Percentiles rank a stretch among this genome's conserved stretches.
phyloP scores from a whole-genome alignment of 64 coral and sea anemone species.

The Stichodactyla helianthus region DNA sequence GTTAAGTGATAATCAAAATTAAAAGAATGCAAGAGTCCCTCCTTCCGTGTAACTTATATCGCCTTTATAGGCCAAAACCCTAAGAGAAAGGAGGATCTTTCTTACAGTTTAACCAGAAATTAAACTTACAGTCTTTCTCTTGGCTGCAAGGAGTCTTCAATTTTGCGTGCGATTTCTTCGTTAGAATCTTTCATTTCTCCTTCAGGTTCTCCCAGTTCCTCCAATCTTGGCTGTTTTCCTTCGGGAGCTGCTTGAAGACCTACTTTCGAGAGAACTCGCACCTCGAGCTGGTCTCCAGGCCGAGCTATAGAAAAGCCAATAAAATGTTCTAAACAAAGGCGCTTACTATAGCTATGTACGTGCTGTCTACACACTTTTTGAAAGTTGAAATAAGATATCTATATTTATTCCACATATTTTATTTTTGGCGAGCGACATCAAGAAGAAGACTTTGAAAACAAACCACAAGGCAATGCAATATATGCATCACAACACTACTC shows the following conservation, averaged over 20 bases:
- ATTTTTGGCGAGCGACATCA: too few relatives aligned
- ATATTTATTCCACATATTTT: too few relatives aligned
- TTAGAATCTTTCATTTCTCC: constrained; percentile 79
- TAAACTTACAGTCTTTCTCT: constrained; percentile 10
- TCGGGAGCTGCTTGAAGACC: constrained; percentile 47
- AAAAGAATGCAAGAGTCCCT: too few relatives aligned
- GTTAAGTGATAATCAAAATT: too few relatives aligned
- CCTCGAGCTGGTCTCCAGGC: constrained; percentile 7
- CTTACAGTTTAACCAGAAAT: too few relatives aligned
- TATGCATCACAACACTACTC: not conserved
- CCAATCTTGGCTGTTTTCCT: constrained; percentile 38
- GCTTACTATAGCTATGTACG: not conserved
- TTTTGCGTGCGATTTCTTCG: constrained; percentile 69
- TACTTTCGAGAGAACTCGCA: constrained; percentile 12
- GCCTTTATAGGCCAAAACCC: not conserved
- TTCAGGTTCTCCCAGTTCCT: constrained; percentile 48
- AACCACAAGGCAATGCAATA: too few relatives aligned
- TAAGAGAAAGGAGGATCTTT: not conserved
- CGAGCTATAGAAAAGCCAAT: not conserved
- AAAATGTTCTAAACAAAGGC: not conserved
- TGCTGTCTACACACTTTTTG: too few relatives aligned
- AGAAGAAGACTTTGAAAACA: too few relatives aligned
- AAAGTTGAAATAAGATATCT: too few relatives aligned
- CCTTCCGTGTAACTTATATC: too few relatives aligned
- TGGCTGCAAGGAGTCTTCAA: constrained; percentile 62